These are phyloP conservation scores for Craterocephalus amniculus DNA, from an alignment of 2,797 vertebrate genomes.

Conservation along the genomic window DNA sequence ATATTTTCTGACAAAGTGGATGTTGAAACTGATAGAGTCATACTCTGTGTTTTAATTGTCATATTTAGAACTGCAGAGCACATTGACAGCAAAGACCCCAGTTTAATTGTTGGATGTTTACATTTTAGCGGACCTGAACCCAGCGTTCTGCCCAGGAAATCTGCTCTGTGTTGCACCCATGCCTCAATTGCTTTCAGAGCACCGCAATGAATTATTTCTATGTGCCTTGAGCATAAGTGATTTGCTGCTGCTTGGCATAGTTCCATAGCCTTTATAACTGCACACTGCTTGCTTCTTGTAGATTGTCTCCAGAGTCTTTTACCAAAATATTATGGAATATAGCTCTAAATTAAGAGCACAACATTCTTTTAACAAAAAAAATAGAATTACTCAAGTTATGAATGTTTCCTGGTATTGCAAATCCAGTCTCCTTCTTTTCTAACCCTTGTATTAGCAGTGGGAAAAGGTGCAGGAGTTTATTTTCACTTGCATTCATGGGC, in stretches of 20 bases:
- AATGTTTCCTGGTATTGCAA: slow-evolving; percentile 33
- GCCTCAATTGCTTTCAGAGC: slow-evolving; percentile 62
- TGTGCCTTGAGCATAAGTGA: slow-evolving; percentile 73
- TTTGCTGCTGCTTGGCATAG: slow-evolving; percentile 63
- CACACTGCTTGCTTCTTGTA: slow-evolving; percentile 46
- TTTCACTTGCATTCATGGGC: slow-evolving; percentile 2
- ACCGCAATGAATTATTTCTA: slow-evolving; percentile 75
- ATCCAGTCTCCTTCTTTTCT: slow-evolving; percentile 9
- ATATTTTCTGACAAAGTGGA: slow-evolving; percentile 19
- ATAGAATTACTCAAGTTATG: slow-evolving; percentile 27
- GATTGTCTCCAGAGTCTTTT: slow-evolving; percentile 47
- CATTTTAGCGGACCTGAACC: slow-evolving; percentile 29
- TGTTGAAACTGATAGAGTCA: slow-evolving; percentile 14
- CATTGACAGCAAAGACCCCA: slow-evolving; percentile 8
- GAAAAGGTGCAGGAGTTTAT: neutral
- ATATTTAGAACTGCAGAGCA: slow-evolving; percentile 8
- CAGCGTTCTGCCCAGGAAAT: slow-evolving; percentile 37
- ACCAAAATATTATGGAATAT: slow-evolving; percentile 51
- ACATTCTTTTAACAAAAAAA: slow-evolving; percentile 47
- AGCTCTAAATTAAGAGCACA: slow-evolving; percentile 50
- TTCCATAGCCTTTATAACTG: slow-evolving; percentile 60
- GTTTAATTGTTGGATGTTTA: slow-evolving; percentile 18
- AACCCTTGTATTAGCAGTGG: slow-evolving; percentile 14
- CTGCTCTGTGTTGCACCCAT: slow-evolving; percentile 55
- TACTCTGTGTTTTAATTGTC: slow-evolving; percentile 17